Evolutionary conservation across 2,797 vertebrate genomes (phyloP).

Genomic region (Poeciliopsis turneri): DNA sequence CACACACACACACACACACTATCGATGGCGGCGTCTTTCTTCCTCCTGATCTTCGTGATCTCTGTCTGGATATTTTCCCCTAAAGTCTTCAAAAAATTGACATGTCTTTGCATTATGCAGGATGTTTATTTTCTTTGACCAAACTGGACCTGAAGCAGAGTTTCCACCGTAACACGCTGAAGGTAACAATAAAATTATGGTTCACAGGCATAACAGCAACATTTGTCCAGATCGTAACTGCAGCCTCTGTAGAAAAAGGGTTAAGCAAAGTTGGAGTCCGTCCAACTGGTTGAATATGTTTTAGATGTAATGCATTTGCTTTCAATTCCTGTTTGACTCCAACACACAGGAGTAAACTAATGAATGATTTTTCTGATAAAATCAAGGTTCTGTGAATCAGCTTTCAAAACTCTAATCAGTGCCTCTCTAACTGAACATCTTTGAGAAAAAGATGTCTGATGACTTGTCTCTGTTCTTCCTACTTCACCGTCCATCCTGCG

Average conservation of each 20-base stretch:
- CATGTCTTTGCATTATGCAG: slow-evolving; percentile 13
- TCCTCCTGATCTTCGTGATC: slow-evolving; percentile 9
- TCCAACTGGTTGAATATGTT: too few species aligned
- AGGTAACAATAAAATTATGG: too few species aligned
- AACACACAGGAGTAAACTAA: background rate
- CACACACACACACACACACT: background rate
- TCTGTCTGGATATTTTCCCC: background rate
- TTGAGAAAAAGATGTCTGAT: background rate
- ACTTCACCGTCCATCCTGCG: background rate
- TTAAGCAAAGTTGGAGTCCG: too few species aligned
- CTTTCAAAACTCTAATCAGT: background rate
- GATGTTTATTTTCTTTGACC: slow-evolving; percentile 5
- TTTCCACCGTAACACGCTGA: background rate
- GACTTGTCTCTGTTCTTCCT: background rate
- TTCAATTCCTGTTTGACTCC: background rate
- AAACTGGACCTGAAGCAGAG: slow-evolving; percentile 7
- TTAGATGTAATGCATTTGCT: too few species aligned
- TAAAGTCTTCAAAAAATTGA: background rate
- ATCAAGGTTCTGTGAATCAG: background rate
- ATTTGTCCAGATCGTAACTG: too few species aligned
- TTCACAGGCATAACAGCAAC: too few species aligned
- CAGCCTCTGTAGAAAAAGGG: too few species aligned
- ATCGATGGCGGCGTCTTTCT: slow-evolving; percentile 57
- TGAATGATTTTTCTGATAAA: background rate
- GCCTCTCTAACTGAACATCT: background rate